These are phyloP conservation scores for Arvicanthis niloticus DNA, from an alignment of 2,113 vertebrate genomes.

Conservation along the genomic window DNA sequence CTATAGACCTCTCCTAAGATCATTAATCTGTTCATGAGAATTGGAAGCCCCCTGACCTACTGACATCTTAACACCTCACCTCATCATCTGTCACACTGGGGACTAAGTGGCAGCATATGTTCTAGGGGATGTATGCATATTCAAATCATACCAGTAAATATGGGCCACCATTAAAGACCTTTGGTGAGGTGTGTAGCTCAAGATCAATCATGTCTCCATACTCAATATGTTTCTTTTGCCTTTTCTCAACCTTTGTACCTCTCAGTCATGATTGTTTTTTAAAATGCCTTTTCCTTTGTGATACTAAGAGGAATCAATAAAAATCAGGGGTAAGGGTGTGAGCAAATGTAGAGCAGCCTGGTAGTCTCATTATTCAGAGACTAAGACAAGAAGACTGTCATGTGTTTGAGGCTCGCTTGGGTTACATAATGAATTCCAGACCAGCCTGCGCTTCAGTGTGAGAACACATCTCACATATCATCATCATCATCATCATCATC, in stretches of 20 bases:
- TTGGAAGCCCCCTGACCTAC: not conserved
- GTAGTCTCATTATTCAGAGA: not conserved
- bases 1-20: not conserved
- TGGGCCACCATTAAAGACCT: not conserved
- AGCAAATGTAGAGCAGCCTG: not conserved
- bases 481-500: not conserved
- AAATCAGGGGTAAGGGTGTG: not conserved
- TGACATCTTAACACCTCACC: not conserved
- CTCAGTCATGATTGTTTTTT: not conserved
- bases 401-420: not conserved
- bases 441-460: not conserved
- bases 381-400: not conserved
- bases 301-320: not conserved
- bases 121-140: not conserved
- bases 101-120: not conserved
- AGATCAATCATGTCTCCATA: not conserved
- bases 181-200: not conserved
- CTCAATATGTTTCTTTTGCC: not conserved
- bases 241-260: not conserved
- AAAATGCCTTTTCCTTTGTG: not conserved
- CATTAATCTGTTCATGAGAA: not conserved
- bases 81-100: not conserved
- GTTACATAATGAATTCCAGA: not conserved
- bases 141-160: not conserved
- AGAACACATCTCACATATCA: not conserved